Conservation (phyloP, 1,140 invertebrate species). For the Drosophila bifasciata region DNA sequence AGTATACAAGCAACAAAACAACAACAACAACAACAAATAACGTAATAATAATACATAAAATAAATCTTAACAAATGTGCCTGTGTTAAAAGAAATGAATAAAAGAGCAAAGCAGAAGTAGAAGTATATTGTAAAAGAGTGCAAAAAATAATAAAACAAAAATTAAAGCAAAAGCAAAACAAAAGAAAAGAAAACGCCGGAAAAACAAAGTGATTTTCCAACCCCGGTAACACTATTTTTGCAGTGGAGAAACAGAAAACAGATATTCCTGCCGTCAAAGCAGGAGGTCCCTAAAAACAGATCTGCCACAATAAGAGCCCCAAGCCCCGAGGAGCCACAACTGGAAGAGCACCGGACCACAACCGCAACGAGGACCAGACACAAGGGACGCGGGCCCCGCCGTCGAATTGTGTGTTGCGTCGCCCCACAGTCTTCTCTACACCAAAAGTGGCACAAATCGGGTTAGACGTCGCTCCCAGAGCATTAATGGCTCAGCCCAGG, state of each 20-base stretch:
- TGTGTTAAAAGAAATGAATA: conserved; percentile 69
- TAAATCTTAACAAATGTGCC: conserved; percentile 80
- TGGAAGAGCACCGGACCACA: conserved; percentile 9
- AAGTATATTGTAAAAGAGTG: conserved; percentile 21
- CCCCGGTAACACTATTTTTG: background rate
- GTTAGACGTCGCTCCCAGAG: conserved; percentile 84
- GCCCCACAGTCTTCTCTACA: conserved; percentile 69
- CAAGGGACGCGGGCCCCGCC: conserved; percentile 47
- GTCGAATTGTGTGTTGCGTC: conserved; percentile 68
- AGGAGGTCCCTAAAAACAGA: conserved; percentile 40
- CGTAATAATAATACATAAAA: conserved; percentile 69
- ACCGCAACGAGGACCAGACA: conserved; percentile 5
- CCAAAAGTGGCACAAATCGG: conserved; percentile 84
- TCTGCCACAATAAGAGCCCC: conserved; percentile 11
- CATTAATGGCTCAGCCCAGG: conserved; percentile 85
- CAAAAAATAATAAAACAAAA: conserved; percentile 56
- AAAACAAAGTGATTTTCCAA: conserved; percentile 9
- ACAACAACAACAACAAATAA: conserved; percentile 41
- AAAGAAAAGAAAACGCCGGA: conserved; percentile 10
- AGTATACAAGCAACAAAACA: conserved; percentile 65
- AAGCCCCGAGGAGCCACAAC: conserved; percentile 26
- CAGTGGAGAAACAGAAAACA: conserved; percentile 9
- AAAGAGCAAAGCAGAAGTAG: conserved; percentile 22
- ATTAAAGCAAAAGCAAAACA: conserved; percentile 56
- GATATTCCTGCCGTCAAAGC: conserved; percentile 4